Evolutionary conservation across 2,888 invertebrate genomes (phyloP).

Genomic region (Syrista parreyssii): DNA sequence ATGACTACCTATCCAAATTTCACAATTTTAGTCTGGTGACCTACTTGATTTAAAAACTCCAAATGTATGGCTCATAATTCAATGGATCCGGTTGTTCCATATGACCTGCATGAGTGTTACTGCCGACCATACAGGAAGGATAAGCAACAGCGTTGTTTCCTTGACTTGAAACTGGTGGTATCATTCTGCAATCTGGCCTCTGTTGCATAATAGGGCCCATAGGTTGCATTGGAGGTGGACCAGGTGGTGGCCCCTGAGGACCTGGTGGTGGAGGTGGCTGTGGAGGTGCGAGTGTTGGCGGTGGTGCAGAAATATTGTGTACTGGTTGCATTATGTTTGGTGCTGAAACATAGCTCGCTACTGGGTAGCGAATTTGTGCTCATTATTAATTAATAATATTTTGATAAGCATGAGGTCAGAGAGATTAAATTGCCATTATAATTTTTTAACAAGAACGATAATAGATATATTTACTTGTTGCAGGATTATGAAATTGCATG

Average conservation of each 20-base stretch:
- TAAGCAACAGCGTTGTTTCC: constrained; percentile 48
- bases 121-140: constrained; percentile 59
- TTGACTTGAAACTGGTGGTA: constrained; percentile 43
- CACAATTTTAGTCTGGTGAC: not conserved
- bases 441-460: not conserved
- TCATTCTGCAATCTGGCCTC: constrained; percentile 56
- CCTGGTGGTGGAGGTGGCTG: constrained; percentile 24
- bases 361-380: constrained; percentile 23
- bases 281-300: constrained; percentile 9
- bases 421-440: not conserved
- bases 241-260: constrained; percentile 20
- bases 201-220: constrained; percentile 57
- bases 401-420: not conserved
- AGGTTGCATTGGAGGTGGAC: constrained; percentile 44
- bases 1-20: not conserved
- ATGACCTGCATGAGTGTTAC: constrained; percentile 46
- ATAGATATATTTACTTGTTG: constrained; percentile 36
- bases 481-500: constrained; percentile 51
- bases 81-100: constrained; percentile 61
- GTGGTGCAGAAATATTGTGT: constrained; percentile 41
- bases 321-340: constrained; percentile 51
- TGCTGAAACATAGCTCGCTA: constrained; percentile 48
- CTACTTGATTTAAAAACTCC: constrained; percentile 54
- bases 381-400: not conserved
- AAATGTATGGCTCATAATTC: constrained; percentile 63